Conservation (phyloP, 2,888 invertebrate species). For the Drosophila seclusa region DNA sequence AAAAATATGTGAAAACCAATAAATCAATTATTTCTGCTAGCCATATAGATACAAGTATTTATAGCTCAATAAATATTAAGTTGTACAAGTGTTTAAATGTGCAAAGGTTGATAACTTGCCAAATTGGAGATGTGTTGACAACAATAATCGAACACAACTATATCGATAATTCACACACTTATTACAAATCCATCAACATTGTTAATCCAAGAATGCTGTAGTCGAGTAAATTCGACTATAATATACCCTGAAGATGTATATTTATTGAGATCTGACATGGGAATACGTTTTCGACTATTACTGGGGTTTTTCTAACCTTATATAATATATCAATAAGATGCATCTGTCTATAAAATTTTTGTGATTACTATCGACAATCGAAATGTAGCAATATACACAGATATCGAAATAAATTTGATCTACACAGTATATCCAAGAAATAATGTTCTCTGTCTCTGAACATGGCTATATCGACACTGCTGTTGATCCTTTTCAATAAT, state of each 20-base stretch:
- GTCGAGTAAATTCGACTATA: background rate
- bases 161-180: background rate
- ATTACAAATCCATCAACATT: background rate
- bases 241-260: background rate
- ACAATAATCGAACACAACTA: background rate
- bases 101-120: background rate
- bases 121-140: background rate
- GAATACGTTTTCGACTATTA: background rate
- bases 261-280: background rate
- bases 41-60: background rate
- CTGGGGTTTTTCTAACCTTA: background rate
- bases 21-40: background rate
- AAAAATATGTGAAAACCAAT: background rate
- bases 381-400: background rate
- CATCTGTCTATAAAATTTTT: rapidly evolving
- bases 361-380: background rate
- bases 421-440: background rate
- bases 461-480: no score
- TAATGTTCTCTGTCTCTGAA: background rate
- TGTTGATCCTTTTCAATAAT: background rate
- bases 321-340: background rate
- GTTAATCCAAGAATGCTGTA: background rate
- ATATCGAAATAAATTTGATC: background rate
- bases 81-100: background rate
- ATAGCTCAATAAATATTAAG: background rate